Percentiles rank a stretch among this genome's conserved stretches.
phyloP scores from a whole-genome alignment of 2,797 vertebrate genomes.

The Sebastes itinus region DNA sequence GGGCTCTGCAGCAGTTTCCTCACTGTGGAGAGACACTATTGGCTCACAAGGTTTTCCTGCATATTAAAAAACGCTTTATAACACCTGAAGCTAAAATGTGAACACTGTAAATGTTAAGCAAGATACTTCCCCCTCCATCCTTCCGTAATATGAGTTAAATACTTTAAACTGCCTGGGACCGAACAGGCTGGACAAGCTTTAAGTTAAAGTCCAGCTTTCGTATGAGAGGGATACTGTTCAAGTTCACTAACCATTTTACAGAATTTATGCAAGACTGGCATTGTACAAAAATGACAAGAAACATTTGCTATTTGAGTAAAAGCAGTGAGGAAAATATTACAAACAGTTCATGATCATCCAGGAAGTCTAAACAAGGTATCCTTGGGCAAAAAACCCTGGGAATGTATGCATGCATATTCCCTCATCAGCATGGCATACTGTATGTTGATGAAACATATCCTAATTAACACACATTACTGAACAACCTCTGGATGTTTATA shows the following conservation, averaged over 20 bases:
- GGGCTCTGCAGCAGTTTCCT: constrained; percentile 59
- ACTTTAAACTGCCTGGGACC: neutral
- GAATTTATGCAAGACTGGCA: neutral
- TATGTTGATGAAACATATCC: neutral
- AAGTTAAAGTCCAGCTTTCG: neutral
- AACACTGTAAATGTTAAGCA: neutral
- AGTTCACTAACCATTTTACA: neutral
- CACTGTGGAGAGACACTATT: constrained; percentile 23
- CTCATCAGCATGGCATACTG: neutral
- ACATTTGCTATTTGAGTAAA: neutral
- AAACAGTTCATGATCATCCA: neutral
- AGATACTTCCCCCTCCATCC: neutral
- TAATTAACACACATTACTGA: neutral
- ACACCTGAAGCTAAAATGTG: constrained; percentile 23
- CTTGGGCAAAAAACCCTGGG: neutral
- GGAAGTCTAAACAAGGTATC: neutral
- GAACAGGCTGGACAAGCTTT: neutral
- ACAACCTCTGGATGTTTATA: neutral
- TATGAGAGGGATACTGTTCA: neutral
- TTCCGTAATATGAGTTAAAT: neutral
- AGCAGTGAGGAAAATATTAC: neutral
- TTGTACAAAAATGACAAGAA: neutral
- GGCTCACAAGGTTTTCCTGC: constrained; percentile 36
- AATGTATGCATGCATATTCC: neutral
- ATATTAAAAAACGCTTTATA: constrained; percentile 38